Evolutionary conservation across 2,113 vertebrate species (phyloP), one percentile per base, ranked within the genome.

Genomic region (Hippolais icterina): DNA sequence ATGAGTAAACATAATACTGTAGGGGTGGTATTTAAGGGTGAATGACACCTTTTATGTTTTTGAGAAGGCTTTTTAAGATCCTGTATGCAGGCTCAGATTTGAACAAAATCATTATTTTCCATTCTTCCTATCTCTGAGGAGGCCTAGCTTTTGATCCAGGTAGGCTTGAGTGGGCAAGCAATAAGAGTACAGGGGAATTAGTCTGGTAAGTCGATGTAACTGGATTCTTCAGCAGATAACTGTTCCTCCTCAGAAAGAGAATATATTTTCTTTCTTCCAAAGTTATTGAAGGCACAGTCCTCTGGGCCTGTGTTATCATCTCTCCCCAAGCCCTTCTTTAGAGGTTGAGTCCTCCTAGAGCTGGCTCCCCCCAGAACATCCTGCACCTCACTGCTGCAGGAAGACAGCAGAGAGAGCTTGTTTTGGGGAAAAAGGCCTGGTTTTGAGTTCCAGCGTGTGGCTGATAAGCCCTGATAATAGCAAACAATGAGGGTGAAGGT

Each of bases 1-100:
- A 81, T 92, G 80, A 94, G 52, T 81, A 94, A 93, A 84, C 23
- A 39, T 29, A 70, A 86, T 31, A 78, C 24, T 88, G 66, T 21
- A 74, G 42, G 47, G 17, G 39, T 77, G 90, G 33, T 61, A 25
- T 79, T 94, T 68, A 59, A 80, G 49, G 63, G 20, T 87, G 75
- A 88, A 63, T 85, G 75, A 88, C 69, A 87, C 33, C 69, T 94
- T 96, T 89, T 82, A 31, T 50, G 42, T 21, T 75, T 91, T 83
- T 69, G 57, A 64, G 69, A 87, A 85, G 15, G 8, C 92, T 95
- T 87, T 83, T 85, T 78, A 31, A 93, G 46, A 81, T 78, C 33
- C 56, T 15, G 12, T 50, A 69, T 94, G 31, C 60, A 69, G 79
- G 82, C 60, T 69, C 92, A 70, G 52, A 25, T 68, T 87, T 75